Percentiles rank a stretch among this genome's conserved stretches.
These are phyloP conservation scores for Microplitis mediator DNA, from an alignment of 1,140 invertebrate species.

Conservation along the genomic window DNA sequence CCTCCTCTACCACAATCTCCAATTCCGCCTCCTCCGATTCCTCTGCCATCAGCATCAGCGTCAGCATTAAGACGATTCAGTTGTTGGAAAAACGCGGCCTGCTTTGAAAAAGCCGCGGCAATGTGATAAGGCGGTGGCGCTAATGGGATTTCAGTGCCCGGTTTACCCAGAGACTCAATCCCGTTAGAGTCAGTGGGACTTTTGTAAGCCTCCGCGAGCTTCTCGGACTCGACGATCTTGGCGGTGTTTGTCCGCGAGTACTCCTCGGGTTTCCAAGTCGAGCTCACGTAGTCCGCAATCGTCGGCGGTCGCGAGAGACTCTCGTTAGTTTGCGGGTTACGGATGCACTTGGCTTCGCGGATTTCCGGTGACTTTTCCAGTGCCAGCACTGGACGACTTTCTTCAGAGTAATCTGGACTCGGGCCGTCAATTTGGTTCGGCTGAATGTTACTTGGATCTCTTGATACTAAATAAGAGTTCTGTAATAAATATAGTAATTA, in stretches of 20 bases:
- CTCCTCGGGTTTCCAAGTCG: slow-evolving; percentile 57
- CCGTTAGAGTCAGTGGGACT: slow-evolving; percentile 37
- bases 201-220: slow-evolving; percentile 51
- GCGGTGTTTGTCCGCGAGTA: slow-evolving; percentile 56
- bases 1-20: background rate
- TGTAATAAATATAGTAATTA: background rate
- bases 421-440: slow-evolving; percentile 37
- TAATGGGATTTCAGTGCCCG: slow-evolving; percentile 45
- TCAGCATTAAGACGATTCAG: slow-evolving; percentile 43
- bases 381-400: slow-evolving; percentile 50
- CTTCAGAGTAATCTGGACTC: slow-evolving; percentile 43
- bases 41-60: too few species aligned
- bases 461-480: background rate
- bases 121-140: slow-evolving; percentile 73
- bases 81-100: slow-evolving; percentile 63
- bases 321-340: slow-evolving; percentile 51
- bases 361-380: slow-evolving; percentile 55
- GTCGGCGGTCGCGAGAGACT: slow-evolving; percentile 50
- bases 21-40: too few species aligned
- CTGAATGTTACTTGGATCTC: slow-evolving; percentile 34
- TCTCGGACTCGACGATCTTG: slow-evolving; percentile 56
- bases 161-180: slow-evolving; percentile 28
- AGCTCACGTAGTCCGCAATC: slow-evolving; percentile 56
- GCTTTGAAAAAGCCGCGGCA: slow-evolving; percentile 72
- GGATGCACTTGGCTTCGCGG: slow-evolving; percentile 56